phyloP scores from a whole-genome alignment of 2,797 vertebrate genomes.

The Melanotaenia boesemani region DNA sequence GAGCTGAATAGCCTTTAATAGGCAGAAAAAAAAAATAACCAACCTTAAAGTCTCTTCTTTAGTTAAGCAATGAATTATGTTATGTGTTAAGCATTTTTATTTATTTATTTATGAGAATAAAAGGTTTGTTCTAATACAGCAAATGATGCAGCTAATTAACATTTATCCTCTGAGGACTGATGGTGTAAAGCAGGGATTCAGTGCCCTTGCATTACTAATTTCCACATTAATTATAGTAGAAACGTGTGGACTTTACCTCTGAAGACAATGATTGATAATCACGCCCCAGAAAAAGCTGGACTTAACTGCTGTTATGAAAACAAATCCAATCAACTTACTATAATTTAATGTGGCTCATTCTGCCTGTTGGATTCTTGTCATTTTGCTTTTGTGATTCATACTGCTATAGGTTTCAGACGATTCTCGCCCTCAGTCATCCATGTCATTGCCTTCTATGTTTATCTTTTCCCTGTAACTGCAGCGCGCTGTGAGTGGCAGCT shows the following conservation, averaged over 20 bases:
- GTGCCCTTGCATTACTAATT: not conserved
- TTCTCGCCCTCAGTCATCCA: constrained; percentile 17
- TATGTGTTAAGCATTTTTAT: too few relatives aligned
- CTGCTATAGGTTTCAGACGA: constrained; percentile 4
- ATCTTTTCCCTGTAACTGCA: constrained; percentile 7
- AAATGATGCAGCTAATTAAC: not conserved
- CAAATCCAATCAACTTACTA: not conserved
- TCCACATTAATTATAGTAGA: not conserved
- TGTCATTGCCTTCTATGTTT: constrained; percentile 27
- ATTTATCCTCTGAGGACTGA: not conserved
- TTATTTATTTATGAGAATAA: not conserved
- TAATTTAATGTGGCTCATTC: not conserved
- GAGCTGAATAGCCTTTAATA: not conserved
- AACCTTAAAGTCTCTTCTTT: not conserved
- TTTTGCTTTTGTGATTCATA: not conserved
- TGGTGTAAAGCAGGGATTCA: not conserved
- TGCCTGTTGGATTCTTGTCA: not conserved
- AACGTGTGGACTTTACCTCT: not conserved
- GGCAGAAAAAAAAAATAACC: not conserved
- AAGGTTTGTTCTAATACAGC: not conserved
- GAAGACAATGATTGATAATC: not conserved
- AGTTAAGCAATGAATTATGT: not conserved
- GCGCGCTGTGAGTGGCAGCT: not conserved
- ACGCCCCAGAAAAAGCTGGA: not conserved
- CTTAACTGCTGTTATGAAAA: not conserved